Conservation (phyloP, 2,888 invertebrate genomes). For the Trissoscelio sp. region DNA sequence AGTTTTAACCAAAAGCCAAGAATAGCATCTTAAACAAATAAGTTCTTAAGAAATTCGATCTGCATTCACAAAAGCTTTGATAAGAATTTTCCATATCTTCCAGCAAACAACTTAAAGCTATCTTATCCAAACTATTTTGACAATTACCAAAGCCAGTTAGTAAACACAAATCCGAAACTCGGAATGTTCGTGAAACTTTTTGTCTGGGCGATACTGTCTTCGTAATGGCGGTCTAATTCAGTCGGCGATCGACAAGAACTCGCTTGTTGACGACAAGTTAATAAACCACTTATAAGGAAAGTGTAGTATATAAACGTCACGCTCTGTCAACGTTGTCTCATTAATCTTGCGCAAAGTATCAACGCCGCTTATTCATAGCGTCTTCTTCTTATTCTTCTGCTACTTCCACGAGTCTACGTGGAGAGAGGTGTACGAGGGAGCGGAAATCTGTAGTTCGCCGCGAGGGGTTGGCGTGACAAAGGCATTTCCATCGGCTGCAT, state of each 20-base stretch:
- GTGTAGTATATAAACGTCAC: constrained; percentile 57
- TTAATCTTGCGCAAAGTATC: constrained; percentile 64
- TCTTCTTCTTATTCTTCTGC: background rate
- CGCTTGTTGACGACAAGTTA: constrained; percentile 58
- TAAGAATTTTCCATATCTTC: too few species aligned
- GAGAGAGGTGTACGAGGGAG: too few species aligned
- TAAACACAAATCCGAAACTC: too few species aligned
- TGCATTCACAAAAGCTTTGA: too few species aligned
- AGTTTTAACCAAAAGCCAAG: too few species aligned
- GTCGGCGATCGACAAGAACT: constrained; percentile 46
- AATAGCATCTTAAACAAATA: too few species aligned
- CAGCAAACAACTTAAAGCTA: too few species aligned
- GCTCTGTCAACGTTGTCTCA: constrained; percentile 61
- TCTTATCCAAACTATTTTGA: too few species aligned
- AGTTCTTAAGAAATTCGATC: too few species aligned
- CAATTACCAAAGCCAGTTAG: too few species aligned
- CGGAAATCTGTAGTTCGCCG: constrained; percentile 34
- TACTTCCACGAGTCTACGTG: background rate
- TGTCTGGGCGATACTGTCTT: background rate
- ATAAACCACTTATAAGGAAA: constrained; percentile 64
- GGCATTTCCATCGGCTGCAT: constrained; percentile 57
- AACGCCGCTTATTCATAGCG: constrained; percentile 57
- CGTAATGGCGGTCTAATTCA: constrained; percentile 50
- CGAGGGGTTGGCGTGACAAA: constrained; percentile 71
- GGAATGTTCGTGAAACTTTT: too few species aligned